Percentiles rank a stretch among this genome's conserved stretches.
These are phyloP conservation scores for Dipodomys stephensi DNA, from an alignment of 2,113 vertebrate species.

Conservation along the genomic window DNA sequence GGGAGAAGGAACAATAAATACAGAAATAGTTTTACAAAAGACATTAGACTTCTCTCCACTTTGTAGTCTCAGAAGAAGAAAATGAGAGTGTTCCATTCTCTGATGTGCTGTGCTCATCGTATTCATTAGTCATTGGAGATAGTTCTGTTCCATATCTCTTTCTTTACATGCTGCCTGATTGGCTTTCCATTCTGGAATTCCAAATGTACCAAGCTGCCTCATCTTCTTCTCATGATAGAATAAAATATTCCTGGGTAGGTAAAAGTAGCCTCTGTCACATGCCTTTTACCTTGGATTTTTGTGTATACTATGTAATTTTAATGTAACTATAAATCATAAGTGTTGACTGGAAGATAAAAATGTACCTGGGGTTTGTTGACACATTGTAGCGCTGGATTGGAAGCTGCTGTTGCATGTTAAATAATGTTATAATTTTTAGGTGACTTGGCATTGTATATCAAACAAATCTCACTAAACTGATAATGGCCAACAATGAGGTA, in stretches of 20 bases:
- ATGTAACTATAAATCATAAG: slow-evolving; percentile 83
- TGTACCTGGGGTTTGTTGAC: slow-evolving; percentile 80
- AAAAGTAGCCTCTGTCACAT: slow-evolving; percentile 67
- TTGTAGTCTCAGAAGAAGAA: slow-evolving; percentile 44
- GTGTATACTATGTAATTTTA: slow-evolving; percentile 85
- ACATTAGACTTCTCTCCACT: slow-evolving; percentile 50
- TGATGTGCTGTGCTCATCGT: not conserved
- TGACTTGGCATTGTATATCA: slow-evolving; percentile 57
- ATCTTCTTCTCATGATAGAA: slow-evolving; percentile 77
- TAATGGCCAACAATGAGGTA: slow-evolving; percentile 55
- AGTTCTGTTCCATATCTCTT: not conserved
- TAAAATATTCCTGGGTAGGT: slow-evolving; percentile 72
- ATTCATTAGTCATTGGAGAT: slow-evolving; percentile 35
- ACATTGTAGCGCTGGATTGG: slow-evolving; percentile 74
- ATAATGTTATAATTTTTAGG: slow-evolving; percentile 78
- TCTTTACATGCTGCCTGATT: slow-evolving; percentile 44
- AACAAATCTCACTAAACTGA: slow-evolving; percentile 82
- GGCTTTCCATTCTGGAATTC: slow-evolving; percentile 69
- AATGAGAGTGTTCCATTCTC: slow-evolving; percentile 38
- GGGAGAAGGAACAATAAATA: slow-evolving; percentile 61
- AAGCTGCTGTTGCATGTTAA: slow-evolving; percentile 78
- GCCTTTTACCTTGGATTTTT: slow-evolving; percentile 82
- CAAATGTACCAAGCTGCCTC: slow-evolving; percentile 17
- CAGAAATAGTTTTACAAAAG: slow-evolving; percentile 61
- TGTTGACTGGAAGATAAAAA: slow-evolving; percentile 83